phyloP scores from a whole-genome alignment of 2,888 invertebrate species.

The Chorisops tibialis region DNA sequence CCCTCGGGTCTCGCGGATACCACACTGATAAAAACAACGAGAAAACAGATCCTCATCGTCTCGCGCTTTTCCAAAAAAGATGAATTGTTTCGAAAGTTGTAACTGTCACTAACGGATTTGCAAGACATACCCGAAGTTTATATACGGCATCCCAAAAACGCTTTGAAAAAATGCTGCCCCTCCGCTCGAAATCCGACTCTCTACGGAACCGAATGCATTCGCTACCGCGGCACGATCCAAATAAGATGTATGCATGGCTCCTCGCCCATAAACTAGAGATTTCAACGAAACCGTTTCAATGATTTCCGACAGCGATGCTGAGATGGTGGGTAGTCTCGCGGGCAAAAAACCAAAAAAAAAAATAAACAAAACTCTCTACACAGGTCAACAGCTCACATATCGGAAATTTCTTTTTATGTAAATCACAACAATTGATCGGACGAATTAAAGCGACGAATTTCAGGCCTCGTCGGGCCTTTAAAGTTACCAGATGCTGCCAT shows the following conservation, averaged over 20 bases:
- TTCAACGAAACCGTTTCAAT: conserved; percentile 12
- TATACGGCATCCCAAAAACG: conserved; percentile 21
- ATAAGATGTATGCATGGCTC: conserved; percentile 6
- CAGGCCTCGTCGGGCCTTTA: background rate
- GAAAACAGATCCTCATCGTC: conserved; percentile 27
- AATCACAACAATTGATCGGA: conserved; percentile 16
- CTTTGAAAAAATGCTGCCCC: conserved; percentile 2
- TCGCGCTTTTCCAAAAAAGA: conserved; percentile 1
- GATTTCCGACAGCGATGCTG: background rate
- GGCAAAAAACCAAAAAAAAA: conserved; percentile 2
- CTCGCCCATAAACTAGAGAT: conserved; percentile 17
- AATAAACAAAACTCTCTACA: conserved; percentile 25
- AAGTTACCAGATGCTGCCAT: background rate
- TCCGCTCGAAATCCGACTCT: conserved; percentile 1
- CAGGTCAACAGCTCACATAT: background rate
- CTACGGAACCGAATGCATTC: background rate
- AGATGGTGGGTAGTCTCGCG: background rate
- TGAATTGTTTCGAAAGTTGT: conserved; percentile 19
- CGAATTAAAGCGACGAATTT: background rate
- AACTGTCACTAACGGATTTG: conserved; percentile 21
- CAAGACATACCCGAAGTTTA: conserved; percentile 8
- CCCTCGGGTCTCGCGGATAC: conserved; percentile 61
- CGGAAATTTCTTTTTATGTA: conserved; percentile 26
- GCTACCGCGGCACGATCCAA: conserved; percentile 5
- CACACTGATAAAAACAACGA: conserved; percentile 50